These are phyloP conservation scores for Zapus hudsonius DNA, from an alignment of 2,113 vertebrate genomes.

Conservation along the genomic window DNA sequence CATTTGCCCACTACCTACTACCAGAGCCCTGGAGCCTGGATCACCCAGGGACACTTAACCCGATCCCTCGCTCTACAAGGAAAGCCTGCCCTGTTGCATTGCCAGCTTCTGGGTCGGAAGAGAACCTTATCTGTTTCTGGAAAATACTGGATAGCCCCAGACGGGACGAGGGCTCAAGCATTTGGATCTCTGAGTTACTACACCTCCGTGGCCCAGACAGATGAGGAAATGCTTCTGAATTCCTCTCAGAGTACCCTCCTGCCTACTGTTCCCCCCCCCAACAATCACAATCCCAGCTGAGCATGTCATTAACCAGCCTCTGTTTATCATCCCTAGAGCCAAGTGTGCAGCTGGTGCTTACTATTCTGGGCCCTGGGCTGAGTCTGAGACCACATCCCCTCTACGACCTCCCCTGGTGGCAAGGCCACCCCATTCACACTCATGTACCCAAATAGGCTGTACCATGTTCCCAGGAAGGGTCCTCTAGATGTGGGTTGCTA, in stretches of 20 bases:
- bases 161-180: neutral
- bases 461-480: neutral
- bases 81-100: neutral
- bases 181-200: conserved; percentile 17
- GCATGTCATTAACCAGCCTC: conserved; percentile 38
- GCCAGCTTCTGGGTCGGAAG: neutral
- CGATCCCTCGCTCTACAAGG: neutral
- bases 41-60: neutral
- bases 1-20: neutral
- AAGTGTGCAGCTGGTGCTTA: conserved; percentile 16
- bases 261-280: neutral
- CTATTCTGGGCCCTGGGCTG: neutral
- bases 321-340: neutral
- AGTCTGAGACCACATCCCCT: conserved; percentile 32
- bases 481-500: neutral
- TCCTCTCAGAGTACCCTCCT: neutral
- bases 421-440: neutral
- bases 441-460: neutral
- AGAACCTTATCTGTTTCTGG: neutral
- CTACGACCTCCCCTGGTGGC: neutral
- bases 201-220: neutral
- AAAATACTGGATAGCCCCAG: conserved; percentile 38
- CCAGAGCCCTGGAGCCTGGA: neutral
- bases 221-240: conserved; percentile 55
- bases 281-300: neutral